Conservation (phyloP, 1,140 invertebrate genomes). For the Drosophila lacertosa region DNA sequence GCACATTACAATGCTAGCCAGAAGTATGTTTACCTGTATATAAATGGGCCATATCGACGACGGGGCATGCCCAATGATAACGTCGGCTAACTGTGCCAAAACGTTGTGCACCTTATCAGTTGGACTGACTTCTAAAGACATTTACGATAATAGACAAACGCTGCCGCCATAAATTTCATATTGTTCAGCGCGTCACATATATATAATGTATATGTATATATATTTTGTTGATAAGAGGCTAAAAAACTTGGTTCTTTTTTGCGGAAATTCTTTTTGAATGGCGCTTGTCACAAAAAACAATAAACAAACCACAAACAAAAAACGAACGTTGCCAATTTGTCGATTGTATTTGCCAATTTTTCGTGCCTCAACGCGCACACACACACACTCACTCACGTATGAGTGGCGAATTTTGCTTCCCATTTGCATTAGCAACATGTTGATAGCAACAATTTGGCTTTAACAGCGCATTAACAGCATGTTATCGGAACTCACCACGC, state of each 20-base stretch:
- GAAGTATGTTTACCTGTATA: too few relatives aligned
- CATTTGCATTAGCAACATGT: conserved; percentile 22
- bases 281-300: conserved; percentile 52
- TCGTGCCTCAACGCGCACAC: background rate
- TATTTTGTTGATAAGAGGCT: conserved; percentile 23
- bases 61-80: conserved; percentile 32
- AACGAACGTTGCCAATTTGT: conserved; percentile 25
- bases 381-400: too few relatives aligned
- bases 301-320: conserved; percentile 5
- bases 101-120: conserved; percentile 27
- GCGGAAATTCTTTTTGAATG: conserved; percentile 52
- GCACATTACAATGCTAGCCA: too few relatives aligned
- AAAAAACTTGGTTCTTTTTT: conserved; percentile 28
- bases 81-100: conserved; percentile 42
- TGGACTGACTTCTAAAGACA: conserved; percentile 13
- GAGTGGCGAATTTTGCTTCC: background rate
- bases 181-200: background rate
- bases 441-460: background rate
- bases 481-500: conserved; percentile 24
- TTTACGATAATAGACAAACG: conserved; percentile 34
- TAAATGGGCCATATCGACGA: conserved; percentile 20
- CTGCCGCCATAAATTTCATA: conserved; percentile 12
- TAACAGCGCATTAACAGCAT: conserved; percentile 25
- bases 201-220: conserved; percentile 4
- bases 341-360: conserved; percentile 16